These are phyloP conservation scores for Strix uralensis DNA, from an alignment of 2,113 vertebrate genomes.

Conservation along the genomic window DNA sequence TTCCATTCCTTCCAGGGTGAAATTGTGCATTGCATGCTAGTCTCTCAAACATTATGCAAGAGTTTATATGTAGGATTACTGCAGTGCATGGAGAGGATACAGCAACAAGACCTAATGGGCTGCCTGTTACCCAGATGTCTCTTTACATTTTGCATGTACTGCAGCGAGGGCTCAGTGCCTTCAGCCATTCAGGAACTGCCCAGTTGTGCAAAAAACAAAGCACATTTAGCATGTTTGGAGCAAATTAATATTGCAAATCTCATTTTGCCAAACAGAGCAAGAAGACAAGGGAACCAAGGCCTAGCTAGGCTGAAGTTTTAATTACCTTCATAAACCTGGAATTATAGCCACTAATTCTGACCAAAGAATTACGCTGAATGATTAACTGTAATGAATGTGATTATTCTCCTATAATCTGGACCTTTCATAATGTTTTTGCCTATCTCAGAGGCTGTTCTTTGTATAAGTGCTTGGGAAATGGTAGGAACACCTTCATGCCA, in stretches of 20 bases:
- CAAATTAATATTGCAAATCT: not conserved
- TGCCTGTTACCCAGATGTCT: not conserved
- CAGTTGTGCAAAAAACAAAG: slow-evolving; percentile 12
- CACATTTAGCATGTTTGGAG: not conserved
- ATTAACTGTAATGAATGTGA: not conserved
- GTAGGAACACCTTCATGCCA: not conserved
- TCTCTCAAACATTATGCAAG: not conserved
- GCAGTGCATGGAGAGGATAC: not conserved
- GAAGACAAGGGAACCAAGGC: not conserved
- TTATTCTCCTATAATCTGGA: not conserved
- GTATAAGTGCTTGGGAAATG: not conserved
- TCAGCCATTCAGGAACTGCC: not conserved
- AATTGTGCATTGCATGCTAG: not conserved
- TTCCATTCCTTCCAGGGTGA: not conserved
- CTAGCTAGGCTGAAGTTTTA: not conserved
- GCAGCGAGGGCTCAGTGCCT: not conserved
- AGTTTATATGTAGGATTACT: not conserved
- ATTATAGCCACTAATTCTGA: not conserved
- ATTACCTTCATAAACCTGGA: not conserved
- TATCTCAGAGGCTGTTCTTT: not conserved
- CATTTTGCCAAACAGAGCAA: not conserved
- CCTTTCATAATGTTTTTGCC: not conserved
- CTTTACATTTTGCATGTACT: not conserved
- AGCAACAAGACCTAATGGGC: not conserved
- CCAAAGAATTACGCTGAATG: not conserved